A percentile compares a stretch with the other conserved stretches of the same genome.
phyloP scores from a whole-genome alignment of 2,797 vertebrate genomes.

The Poecilia picta region DNA sequence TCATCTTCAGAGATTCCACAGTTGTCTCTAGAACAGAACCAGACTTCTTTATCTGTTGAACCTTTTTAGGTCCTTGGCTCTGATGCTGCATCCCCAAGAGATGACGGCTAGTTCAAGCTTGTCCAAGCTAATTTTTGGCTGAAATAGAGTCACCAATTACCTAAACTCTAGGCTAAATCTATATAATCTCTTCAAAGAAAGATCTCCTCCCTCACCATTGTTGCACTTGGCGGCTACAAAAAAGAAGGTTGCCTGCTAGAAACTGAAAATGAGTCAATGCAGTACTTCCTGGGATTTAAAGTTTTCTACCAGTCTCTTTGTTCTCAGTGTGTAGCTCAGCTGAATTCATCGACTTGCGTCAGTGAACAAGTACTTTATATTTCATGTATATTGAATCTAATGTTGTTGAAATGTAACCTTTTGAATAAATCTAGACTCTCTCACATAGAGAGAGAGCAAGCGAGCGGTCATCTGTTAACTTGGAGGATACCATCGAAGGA shows the following conservation, averaged over 20 bases:
- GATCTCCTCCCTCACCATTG: not conserved
- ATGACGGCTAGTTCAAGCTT: not conserved
- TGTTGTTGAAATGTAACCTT: not conserved
- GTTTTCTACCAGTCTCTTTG: not conserved
- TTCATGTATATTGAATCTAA: not conserved
- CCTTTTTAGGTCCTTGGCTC: too few species aligned
- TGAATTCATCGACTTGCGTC: not conserved
- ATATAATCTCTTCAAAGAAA: not conserved
- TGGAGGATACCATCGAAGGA: constrained; percentile 52
- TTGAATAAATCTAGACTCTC: constrained; percentile 7
- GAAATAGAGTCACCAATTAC: not conserved
- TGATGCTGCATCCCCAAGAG: not conserved
- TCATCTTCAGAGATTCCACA: too few species aligned
- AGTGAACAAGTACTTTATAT: not conserved
- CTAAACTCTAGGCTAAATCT: not conserved
- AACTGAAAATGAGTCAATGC: not conserved
- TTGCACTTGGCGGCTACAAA: not conserved
- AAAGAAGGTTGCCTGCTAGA: not conserved
- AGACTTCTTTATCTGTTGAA: too few species aligned
- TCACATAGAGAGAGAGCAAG: constrained; percentile 13
- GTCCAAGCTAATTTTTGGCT: not conserved
- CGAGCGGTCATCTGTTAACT: constrained; percentile 42
- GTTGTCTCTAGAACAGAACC: too few species aligned
- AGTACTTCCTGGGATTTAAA: not conserved
- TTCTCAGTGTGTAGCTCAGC: not conserved